A percentile compares a stretch with the other conserved stretches of the same genome.
phyloP scores from a whole-genome alignment of 1,140 invertebrate genomes.

The Aleiodes sp. region DNA sequence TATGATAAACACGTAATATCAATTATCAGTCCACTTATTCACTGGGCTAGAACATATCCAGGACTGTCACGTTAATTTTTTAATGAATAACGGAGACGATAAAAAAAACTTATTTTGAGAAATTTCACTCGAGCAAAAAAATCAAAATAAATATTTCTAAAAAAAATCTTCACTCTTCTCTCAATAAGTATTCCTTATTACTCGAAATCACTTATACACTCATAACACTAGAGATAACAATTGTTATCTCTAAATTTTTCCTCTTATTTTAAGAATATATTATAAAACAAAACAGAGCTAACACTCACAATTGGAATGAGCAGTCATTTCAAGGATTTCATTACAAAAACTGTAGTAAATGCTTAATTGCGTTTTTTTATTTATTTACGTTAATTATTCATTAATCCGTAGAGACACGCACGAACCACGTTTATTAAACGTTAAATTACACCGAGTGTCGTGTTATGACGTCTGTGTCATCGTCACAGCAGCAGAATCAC shows the following conservation, averaged over 20 bases:
- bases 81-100: too few relatives aligned
- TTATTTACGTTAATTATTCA: too few relatives aligned
- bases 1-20: neutral
- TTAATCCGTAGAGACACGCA: neutral
- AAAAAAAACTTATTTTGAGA: too few relatives aligned
- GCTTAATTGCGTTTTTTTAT: too few relatives aligned
- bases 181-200: neutral
- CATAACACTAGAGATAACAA: neutral
- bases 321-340: neutral
- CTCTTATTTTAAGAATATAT: neutral
- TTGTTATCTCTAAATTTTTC: neutral
- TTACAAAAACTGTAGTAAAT: too few relatives aligned
- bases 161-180: neutral
- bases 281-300: neutral
- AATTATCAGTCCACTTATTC: neutral
- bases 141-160: neutral
- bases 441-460: constrained; percentile 38
- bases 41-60: neutral
- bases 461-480: constrained; percentile 56
- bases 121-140: neutral
- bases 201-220: neutral
- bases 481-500: constrained; percentile 46
- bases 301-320: neutral
- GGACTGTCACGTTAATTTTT: constrained; percentile 15
- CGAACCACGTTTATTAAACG: neutral